phyloP scores from a whole-genome alignment of 2,113 vertebrate genomes.

The Vulpes vulpes region DNA sequence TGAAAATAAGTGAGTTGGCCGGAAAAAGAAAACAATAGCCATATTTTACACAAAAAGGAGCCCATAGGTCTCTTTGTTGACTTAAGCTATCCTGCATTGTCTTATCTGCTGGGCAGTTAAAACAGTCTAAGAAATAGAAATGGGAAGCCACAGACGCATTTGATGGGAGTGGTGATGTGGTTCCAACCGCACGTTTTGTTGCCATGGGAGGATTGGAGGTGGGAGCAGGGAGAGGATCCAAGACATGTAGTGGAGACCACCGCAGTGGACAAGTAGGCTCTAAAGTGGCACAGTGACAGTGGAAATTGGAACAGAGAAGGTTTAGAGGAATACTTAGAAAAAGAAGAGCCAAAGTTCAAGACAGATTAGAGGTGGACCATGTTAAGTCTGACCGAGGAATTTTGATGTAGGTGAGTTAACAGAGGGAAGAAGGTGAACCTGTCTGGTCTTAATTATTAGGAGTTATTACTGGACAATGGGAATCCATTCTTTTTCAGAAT shows the following conservation, averaged over 20 bases:
- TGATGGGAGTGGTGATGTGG: no score
- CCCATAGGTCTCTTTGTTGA: background rate
- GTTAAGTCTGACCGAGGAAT: fast-evolving
- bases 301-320: background rate
- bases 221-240: fast-evolving
- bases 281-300: fast-evolving
- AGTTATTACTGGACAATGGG: background rate
- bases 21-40: background rate
- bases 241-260: no score
- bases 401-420: no score
- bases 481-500: background rate
- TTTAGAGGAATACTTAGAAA: background rate
- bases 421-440: background rate
- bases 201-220: fast-evolving
- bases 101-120: background rate
- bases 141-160: no score
- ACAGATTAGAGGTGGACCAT: fast-evolving
- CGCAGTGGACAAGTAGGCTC: fast-evolving
- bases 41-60: background rate
- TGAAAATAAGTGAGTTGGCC: background rate
- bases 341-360: background rate
- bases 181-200: no score
- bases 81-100: background rate
- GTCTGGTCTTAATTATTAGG: background rate
- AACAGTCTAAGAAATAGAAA: background rate